A percentile compares a stretch with the other conserved stretches of the same genome.
Conservation (phyloP, 1,140 invertebrate species). For the Leptonema lineaticorne region DNA sequence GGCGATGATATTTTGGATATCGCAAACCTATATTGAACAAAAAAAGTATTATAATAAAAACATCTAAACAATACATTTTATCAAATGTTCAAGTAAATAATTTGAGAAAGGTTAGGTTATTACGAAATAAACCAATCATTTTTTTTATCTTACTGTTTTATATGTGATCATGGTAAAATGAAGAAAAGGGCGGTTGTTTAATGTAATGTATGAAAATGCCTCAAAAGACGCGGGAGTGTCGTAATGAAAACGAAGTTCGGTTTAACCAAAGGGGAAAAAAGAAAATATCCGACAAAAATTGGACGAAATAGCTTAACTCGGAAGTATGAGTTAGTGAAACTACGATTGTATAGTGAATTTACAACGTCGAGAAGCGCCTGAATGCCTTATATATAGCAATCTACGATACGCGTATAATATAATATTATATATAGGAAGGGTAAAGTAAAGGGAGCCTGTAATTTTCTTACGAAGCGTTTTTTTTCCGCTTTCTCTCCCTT, state of each 20-base stretch:
- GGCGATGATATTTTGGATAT: too few species aligned
- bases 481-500: not conserved
- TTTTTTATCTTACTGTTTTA: too few species aligned
- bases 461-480: slow-evolving; percentile 25
- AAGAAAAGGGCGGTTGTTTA: not conserved
- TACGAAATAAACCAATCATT: too few species aligned
- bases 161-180: not conserved
- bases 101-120: too few species aligned
- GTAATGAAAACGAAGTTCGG: slow-evolving; percentile 13
- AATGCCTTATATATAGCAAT: slow-evolving; percentile 22
- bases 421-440: too few species aligned
- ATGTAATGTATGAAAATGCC: slow-evolving; percentile 7
- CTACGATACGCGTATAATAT: too few species aligned
- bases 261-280: not conserved
- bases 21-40: too few species aligned
- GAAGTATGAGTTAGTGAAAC: not conserved
- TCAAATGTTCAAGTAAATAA: too few species aligned
- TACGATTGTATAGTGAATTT: slow-evolving; percentile 21
- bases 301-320: not conserved
- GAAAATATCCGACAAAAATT: not conserved
- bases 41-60: too few species aligned
- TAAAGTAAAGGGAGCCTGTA: slow-evolving; percentile 21
- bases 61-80: too few species aligned
- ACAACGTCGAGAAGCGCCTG: slow-evolving; percentile 9
- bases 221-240: not conserved